Conservation (phyloP, 2,113 vertebrate species). For the Alaudala cheleensis region DNA sequence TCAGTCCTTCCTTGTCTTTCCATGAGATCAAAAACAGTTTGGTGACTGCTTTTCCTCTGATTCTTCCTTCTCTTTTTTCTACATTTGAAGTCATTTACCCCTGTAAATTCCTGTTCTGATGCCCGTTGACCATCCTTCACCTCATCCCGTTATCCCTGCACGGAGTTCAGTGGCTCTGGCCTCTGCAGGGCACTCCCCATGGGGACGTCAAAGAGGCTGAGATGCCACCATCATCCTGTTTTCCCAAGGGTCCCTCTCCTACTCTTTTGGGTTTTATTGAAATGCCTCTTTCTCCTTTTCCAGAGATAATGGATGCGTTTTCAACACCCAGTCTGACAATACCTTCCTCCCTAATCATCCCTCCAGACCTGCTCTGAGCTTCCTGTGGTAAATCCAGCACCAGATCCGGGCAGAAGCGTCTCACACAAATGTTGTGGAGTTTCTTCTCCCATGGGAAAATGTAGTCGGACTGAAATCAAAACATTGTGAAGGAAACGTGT, state of each 20-base stretch:
- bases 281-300: not conserved
- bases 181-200: not conserved
- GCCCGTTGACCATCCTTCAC: accelerated
- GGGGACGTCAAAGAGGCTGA: not conserved
- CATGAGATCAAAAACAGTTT: not conserved
- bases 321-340: not conserved
- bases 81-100: not conserved
- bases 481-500: conserved; percentile 16
- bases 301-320: not conserved
- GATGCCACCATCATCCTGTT: not conserved
- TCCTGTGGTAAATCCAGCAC: not conserved
- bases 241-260: not conserved
- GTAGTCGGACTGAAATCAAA: conserved; percentile 34
- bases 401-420: accelerated
- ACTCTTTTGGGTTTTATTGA: accelerated
- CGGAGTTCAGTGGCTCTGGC: not conserved
- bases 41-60: not conserved
- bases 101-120: not conserved
- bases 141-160: not conserved
- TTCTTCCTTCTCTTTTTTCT: not conserved
- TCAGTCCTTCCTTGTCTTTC: not conserved
- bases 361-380: not conserved
- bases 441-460: not conserved
- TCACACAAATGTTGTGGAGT: not conserved
- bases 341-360: not conserved